Percentiles rank a stretch among this genome's conserved stretches.
Conservation (phyloP, 2,888 invertebrate species). For the Eupelmus urozonus region DNA sequence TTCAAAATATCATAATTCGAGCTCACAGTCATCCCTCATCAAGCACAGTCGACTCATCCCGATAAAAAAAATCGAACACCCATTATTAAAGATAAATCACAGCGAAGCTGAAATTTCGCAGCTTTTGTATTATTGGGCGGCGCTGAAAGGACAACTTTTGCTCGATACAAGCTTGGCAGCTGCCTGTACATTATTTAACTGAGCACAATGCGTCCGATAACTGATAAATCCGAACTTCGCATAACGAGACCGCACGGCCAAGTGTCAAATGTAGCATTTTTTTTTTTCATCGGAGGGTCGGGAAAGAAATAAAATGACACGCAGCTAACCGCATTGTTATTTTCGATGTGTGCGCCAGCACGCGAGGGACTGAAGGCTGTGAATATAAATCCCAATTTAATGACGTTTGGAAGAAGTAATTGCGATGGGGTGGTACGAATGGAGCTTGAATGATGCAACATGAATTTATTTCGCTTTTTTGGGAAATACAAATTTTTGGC, state of each 20-base stretch:
- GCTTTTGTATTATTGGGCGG: constrained; percentile 9
- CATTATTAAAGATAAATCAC: constrained; percentile 21
- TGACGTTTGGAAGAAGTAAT: too few relatives aligned
- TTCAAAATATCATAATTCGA: neutral
- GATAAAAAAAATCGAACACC: neutral
- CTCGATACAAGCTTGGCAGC: constrained; percentile 2
- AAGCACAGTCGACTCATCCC: neutral
- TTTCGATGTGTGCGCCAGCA: too few relatives aligned
- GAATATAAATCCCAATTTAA: too few relatives aligned
- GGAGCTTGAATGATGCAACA: too few relatives aligned
- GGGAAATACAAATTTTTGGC: too few relatives aligned
- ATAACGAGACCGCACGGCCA: neutral
- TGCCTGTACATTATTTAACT: constrained; percentile 15
- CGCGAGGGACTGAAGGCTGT: too few relatives aligned
- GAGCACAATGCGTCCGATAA: constrained; percentile 3
- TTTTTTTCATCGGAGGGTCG: too few relatives aligned
- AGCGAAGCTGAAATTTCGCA: constrained; percentile 7
- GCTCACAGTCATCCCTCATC: too few relatives aligned
- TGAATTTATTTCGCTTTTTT: too few relatives aligned
- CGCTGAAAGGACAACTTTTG: constrained; percentile 36
- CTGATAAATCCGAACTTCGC: constrained; percentile 14
- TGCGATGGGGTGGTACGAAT: too few relatives aligned
- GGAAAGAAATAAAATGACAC: neutral
- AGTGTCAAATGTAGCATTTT: neutral
- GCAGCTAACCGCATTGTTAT: too few relatives aligned